phyloP scores from a whole-genome alignment of 2,888 invertebrate genomes.

The Odontomyia ornata region DNA sequence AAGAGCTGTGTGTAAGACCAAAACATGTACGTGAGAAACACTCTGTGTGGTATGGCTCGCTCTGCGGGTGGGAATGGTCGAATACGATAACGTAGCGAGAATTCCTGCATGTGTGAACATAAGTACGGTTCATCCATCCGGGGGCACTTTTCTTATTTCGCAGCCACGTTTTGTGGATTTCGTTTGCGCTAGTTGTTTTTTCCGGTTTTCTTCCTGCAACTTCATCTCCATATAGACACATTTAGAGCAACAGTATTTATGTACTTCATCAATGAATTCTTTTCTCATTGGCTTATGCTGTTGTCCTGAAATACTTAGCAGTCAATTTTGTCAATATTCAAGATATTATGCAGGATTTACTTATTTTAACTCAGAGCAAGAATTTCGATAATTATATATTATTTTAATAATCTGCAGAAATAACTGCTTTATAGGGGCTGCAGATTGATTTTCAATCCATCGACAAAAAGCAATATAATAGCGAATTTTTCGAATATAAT shows the following conservation, averaged over 20 bases:
- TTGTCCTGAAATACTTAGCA: too few relatives aligned
- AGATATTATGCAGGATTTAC: too few relatives aligned
- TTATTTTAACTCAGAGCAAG: too few relatives aligned
- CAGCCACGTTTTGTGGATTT: conserved; percentile 38
- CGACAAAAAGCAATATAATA: too few relatives aligned
- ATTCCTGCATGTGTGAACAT: conserved; percentile 45
- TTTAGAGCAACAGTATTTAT: conserved; percentile 31
- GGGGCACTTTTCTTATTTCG: conserved; percentile 40
- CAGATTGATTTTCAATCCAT: too few relatives aligned
- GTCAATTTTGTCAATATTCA: too few relatives aligned
- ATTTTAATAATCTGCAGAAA: too few relatives aligned
- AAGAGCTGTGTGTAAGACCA: conserved; percentile 30
- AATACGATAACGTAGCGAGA: conserved; percentile 13
- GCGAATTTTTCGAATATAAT: too few relatives aligned
- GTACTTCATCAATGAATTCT: conserved; percentile 31
- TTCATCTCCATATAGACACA: background rate
- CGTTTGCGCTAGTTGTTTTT: conserved; percentile 19
- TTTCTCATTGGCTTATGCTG: conserved; percentile 25
- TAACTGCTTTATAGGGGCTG: too few relatives aligned
- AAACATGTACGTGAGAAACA: conserved; percentile 6
- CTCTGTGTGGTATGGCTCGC: background rate
- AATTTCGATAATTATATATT: too few relatives aligned
- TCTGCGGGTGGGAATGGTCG: conserved; percentile 35
- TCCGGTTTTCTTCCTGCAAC: background rate
- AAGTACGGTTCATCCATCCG: conserved; percentile 46